These are phyloP conservation scores for Drosophila subsilvestris DNA, from an alignment of 2,888 invertebrate species.

Conservation along the genomic window DNA sequence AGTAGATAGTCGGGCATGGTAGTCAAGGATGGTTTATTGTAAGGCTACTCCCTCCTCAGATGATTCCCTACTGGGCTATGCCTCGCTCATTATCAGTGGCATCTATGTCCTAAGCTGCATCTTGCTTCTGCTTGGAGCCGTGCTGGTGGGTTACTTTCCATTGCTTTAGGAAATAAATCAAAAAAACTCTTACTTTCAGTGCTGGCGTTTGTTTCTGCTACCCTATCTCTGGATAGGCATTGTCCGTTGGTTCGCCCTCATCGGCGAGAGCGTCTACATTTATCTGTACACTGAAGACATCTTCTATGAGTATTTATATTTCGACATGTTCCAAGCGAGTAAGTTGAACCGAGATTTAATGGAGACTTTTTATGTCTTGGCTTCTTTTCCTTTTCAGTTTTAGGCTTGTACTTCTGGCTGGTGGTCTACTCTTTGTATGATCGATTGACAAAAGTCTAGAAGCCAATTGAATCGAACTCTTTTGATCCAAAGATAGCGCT, in stretches of 20 bases:
- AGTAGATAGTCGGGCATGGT: slow-evolving; percentile 21
- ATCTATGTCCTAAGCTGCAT: slow-evolving; percentile 61
- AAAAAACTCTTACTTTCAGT: slow-evolving; percentile 21
- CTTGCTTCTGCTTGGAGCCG: slow-evolving; percentile 49
- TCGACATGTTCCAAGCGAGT: slow-evolving; percentile 57
- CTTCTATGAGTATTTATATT: slow-evolving; percentile 53
- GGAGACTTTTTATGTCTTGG: neutral
- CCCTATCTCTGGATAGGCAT: slow-evolving; percentile 55
- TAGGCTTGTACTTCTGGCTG: slow-evolving; percentile 61
- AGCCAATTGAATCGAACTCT: too few relatives aligned
- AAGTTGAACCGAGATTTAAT: neutral
- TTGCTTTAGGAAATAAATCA: too few relatives aligned
- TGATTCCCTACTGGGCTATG: slow-evolving; percentile 46
- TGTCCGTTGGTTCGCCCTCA: slow-evolving; percentile 43
- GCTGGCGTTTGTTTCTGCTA: slow-evolving; percentile 42
- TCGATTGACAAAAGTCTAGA: neutral
- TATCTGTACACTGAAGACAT: slow-evolving; percentile 31
- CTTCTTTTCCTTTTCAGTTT: slow-evolving; percentile 26
- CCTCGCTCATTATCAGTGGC: slow-evolving; percentile 55
- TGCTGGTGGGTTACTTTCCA: slow-evolving; percentile 43
- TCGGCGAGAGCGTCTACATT: slow-evolving; percentile 34
- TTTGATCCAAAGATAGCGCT: too few relatives aligned
- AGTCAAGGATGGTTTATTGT: too few relatives aligned
- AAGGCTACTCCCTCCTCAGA: slow-evolving; percentile 22
- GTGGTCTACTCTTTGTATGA: slow-evolving; percentile 63